These are phyloP conservation scores for Elmis aenea DNA, from an alignment of 2,888 invertebrate genomes.

Conservation along the genomic window DNA sequence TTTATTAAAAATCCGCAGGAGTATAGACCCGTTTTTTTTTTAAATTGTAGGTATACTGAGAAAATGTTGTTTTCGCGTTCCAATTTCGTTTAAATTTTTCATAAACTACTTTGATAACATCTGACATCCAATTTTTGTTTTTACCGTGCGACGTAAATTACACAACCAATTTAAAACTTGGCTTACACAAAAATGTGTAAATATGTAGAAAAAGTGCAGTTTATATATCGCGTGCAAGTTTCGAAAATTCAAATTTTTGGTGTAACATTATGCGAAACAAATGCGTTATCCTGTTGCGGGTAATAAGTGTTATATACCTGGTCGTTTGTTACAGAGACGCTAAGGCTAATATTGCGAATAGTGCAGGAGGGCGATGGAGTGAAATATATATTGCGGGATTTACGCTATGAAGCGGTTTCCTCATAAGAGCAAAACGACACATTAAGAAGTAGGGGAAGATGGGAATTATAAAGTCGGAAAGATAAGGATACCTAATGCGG, in stretches of 20 bases:
- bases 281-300: conserved; percentile 3
- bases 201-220: no score
- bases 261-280: neutral
- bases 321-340: conserved; percentile 10
- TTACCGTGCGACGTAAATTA: no score
- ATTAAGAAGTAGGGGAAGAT: conserved; percentile 5
- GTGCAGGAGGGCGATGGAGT: conserved; percentile 9
- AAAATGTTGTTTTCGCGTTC: no score
- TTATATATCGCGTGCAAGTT: no score
- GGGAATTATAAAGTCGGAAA: conserved; percentile 12
- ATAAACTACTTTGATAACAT: no score
- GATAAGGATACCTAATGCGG: conserved; percentile 9
- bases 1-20: no score
- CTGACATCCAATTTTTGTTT: no score
- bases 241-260: neutral
- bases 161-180: no score
- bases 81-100: no score
- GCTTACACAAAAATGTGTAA: no score
- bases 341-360: conserved; percentile 9
- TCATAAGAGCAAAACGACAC: conserved; percentile 8
- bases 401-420: conserved; percentile 12
- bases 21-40: no score
- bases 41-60: no score
- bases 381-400: conserved; percentile 10
- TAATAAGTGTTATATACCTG: conserved; percentile 9